Conservation (phyloP, 1,140 invertebrate genomes). For the Marisa cornuarietis region DNA sequence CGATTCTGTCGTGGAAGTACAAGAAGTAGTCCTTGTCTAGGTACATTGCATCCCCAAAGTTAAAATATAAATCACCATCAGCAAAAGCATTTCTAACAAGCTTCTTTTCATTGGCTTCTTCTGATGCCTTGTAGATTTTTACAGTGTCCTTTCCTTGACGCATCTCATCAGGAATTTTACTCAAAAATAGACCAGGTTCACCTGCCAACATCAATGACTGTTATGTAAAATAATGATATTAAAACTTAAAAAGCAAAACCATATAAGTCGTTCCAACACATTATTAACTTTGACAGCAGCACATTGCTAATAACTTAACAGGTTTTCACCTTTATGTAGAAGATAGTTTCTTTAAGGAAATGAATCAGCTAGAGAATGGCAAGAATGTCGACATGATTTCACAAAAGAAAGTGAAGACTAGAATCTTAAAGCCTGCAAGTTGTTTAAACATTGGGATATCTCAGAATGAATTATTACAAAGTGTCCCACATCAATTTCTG, state of each 20-base stretch:
- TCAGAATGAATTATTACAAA: too few relatives aligned
- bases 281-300: neutral
- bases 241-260: neutral
- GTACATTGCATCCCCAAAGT: conserved; percentile 60
- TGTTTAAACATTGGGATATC: too few relatives aligned
- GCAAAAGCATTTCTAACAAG: conserved; percentile 48
- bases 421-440: too few relatives aligned
- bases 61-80: conserved; percentile 55
- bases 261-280: too few relatives aligned
- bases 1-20: conserved; percentile 64
- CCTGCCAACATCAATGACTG: conserved; percentile 28
- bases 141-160: conserved; percentile 12
- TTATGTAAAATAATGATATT: neutral
- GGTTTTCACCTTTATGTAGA: too few relatives aligned
- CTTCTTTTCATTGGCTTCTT: conserved; percentile 52
- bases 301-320: too few relatives aligned
- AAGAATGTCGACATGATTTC: too few relatives aligned
- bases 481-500: too few relatives aligned
- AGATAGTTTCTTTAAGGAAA: neutral
- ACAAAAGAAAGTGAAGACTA: too few relatives aligned
- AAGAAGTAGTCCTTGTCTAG: conserved; percentile 60
- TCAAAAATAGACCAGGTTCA: conserved; percentile 49
- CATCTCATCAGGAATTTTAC: conserved; percentile 27
- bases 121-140: conserved; percentile 48
- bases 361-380: neutral